phyloP scores from a whole-genome alignment of 2,888 invertebrate genomes.

The Conus canariensis region DNA sequence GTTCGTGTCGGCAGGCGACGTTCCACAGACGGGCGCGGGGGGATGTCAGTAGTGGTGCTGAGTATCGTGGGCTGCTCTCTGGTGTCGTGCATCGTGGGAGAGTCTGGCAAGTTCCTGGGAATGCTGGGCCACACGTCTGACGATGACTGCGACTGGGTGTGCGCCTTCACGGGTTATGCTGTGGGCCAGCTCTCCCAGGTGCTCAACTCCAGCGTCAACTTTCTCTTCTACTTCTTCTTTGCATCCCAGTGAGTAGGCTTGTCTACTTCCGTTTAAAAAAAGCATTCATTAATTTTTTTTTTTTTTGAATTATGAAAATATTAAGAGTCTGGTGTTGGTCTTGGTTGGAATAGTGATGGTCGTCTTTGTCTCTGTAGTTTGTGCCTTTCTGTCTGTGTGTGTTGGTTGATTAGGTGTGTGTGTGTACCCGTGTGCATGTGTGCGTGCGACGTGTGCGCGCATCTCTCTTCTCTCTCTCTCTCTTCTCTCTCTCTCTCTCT shows the following conservation, averaged over 20 bases:
- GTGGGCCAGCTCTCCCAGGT: not conserved
- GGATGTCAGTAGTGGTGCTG: not conserved
- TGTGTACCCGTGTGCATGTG: too few relatives aligned
- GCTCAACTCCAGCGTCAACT: constrained; percentile 13
- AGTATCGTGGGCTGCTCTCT: not conserved
- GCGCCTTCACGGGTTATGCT: not conserved
- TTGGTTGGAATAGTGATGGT: too few relatives aligned
- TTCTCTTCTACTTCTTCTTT: constrained; percentile 9
- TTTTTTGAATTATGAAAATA: too few relatives aligned
- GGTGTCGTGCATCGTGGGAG: not conserved
- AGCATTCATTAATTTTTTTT: too few relatives aligned
- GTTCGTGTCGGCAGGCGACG: not conserved
- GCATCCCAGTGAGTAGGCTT: not conserved
- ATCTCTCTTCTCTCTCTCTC: too few relatives aligned
- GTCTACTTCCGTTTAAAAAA: not conserved
- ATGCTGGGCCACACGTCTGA: not conserved
- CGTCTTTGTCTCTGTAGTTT: not conserved
- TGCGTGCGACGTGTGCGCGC: too few relatives aligned
- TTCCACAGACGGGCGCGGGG: not conserved
- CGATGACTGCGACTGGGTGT: not conserved
- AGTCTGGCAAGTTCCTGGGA: not conserved
- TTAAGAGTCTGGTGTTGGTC: too few relatives aligned
- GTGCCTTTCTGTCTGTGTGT: not conserved
- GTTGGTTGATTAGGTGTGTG: too few relatives aligned
- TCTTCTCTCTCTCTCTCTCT: too few relatives aligned